Base-by-base conservation (phyloP, 2,888 invertebrate genomes). In the Cetonia aurata region DNA sequence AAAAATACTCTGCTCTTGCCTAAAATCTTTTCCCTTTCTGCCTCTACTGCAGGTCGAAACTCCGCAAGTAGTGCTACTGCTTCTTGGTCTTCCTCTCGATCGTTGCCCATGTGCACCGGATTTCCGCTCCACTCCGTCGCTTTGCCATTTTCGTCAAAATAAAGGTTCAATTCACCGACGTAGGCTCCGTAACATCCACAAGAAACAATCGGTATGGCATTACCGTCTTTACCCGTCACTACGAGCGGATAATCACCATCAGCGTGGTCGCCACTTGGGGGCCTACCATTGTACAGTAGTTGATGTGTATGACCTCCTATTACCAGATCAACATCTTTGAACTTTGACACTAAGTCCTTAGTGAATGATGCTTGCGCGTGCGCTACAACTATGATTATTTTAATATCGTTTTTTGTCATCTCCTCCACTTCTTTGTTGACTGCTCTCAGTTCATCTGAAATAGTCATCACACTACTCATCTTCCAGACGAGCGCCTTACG, bases 151-250 rank as follows among this genome's bases (percentile, higher is more conserved):
- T 31, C 25, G 53, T 10, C 53, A 12, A 53, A 53, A 53, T 19
- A 25, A 9, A 53, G n/a, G n/a, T 53, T n/a, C 6, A 53, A n/a
- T 12, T 53, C 31, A 19, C 53, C 53, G 19, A 53, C 25, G 53
- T 25, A 53, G 12, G 3, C n/a, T 2, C 53, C 53, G 25, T 25
- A 25, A 25, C 25, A 25, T 25, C 25, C 25, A 25, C 3, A 1
- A 25, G 1, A 25, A 1, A 25, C 25, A 25, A 25, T 4, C 25
- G 25, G 25, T 4, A 25, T 25, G 3, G 25, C 4, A 4, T 25
- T 25, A 25, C 25, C 25, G 4, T 3, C 25, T 25, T 4, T 25
- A 4, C 4, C 25, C 1, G 25, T 4, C 4, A 25, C 25, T 25
- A 25, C 1, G 3, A 3, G 25, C 1, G 25, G 25, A 4, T 25